phyloP scores from a whole-genome alignment of 2,888 invertebrate species.

The Operophtera brumata region DNA sequence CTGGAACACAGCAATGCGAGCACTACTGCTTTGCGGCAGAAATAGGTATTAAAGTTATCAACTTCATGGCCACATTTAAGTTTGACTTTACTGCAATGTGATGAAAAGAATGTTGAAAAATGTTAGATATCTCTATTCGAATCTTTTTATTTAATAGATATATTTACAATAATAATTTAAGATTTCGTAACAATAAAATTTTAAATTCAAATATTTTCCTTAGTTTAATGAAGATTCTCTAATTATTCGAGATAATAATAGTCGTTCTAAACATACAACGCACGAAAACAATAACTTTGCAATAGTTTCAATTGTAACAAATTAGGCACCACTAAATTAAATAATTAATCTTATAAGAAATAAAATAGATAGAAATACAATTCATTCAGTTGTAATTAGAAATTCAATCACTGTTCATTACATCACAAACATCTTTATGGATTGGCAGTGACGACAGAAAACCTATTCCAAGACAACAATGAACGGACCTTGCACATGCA shows the following conservation, averaged over 20 bases:
- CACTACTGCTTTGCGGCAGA: no score
- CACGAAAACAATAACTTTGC: constrained; percentile 28
- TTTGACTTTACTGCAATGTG: background rate
- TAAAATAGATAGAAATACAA: constrained; percentile 9
- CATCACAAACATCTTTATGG: constrained; percentile 9
- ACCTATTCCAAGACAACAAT: background rate
- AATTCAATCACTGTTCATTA: constrained; percentile 2
- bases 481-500: no score
- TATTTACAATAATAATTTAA: constrained; percentile 25
- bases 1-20: no score
- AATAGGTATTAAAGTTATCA: no score
- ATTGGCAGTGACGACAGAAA: constrained; percentile 29
- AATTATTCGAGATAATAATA: constrained; percentile 20
- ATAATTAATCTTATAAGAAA: constrained; percentile 4
- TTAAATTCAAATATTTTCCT: constrained; percentile 19
- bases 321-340: constrained; percentile 22
- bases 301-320: constrained; percentile 20
- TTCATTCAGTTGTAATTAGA: constrained; percentile 1
- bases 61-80: background rate
- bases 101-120: constrained; percentile 7
- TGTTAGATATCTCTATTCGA: constrained; percentile 3
- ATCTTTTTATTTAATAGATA: constrained; percentile 11
- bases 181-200: constrained; percentile 12
- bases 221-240: constrained; percentile 17
- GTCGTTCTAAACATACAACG: constrained; percentile 25